Evolutionary conservation across 2,888 invertebrate species (phyloP).

Genomic region (Ganaspis brasiliensis): DNA sequence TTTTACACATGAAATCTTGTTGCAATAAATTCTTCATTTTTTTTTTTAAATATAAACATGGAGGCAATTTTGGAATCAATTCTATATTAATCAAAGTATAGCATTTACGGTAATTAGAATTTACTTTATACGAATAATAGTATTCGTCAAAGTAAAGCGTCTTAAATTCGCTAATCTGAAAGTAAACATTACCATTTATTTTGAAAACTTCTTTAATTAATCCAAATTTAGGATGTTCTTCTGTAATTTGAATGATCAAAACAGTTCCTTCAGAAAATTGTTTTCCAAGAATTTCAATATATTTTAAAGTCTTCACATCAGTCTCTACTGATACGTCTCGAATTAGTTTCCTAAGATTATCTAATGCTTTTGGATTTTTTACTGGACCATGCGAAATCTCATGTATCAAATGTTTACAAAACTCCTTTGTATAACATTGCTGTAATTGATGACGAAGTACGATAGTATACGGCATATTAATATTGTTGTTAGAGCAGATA

Average conservation of each 20-base stretch:
- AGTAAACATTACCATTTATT: neutral
- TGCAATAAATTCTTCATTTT: neutral
- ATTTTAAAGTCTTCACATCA: conserved; percentile 24
- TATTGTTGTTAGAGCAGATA: conserved; percentile 36
- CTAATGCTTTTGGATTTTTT: conserved; percentile 39
- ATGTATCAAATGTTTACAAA: conserved; percentile 33
- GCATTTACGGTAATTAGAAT: neutral
- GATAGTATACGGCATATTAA: conserved; percentile 50
- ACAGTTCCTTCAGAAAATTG: conserved; percentile 38
- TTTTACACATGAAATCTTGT: neutral
- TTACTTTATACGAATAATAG: conserved; percentile 3
- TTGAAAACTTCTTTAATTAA: conserved; percentile 47
- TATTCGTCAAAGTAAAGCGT: conserved; percentile 3
- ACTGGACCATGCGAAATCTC: conserved; percentile 45
- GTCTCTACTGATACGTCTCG: conserved; percentile 14
- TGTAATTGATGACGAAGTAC: conserved; percentile 48
- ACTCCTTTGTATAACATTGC: conserved; percentile 43
- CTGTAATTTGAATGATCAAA: conserved; percentile 41
- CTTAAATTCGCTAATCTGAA: neutral
- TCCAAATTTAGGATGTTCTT: conserved; percentile 49
- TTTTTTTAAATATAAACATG: conserved; percentile 3
- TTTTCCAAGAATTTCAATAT: conserved; percentile 43
- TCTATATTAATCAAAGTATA: neutral
- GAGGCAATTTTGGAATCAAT: conserved; percentile 19
- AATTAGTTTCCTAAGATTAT: conserved; percentile 52